Evolutionary conservation across 2,797 vertebrate genomes (phyloP).

Genomic region (Eidolon dupreanum): DNA sequence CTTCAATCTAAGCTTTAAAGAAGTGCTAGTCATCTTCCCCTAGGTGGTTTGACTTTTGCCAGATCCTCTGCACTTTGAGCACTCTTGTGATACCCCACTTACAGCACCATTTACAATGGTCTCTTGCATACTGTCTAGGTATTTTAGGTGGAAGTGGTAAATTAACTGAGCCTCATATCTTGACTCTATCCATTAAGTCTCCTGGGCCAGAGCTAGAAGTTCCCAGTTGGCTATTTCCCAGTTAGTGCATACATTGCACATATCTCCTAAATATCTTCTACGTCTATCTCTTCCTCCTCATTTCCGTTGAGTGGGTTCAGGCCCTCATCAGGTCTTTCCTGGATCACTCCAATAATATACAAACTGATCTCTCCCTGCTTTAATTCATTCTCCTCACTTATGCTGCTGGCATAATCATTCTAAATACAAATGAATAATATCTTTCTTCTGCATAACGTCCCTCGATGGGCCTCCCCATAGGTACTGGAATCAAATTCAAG

Average conservation of each 20-base stretch:
- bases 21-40: not conserved
- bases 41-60: not conserved
- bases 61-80: not conserved
- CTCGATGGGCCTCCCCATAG: not conserved
- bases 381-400: not conserved
- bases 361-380: not conserved
- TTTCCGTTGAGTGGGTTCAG: not conserved
- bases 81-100: not conserved
- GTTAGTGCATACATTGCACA: not conserved
- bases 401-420: not conserved
- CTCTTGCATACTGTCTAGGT: not conserved
- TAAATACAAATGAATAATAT: not conserved
- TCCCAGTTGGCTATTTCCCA: not conserved
- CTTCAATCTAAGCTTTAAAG: slow-evolving; percentile 10
- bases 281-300: not conserved
- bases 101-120: not conserved
- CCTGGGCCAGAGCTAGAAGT: not conserved
- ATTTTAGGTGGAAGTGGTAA: not conserved
- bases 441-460: not conserved
- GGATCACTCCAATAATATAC: not conserved
- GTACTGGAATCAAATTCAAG: not conserved
- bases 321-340: not conserved
- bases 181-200: not conserved
- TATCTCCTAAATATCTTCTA: not conserved
- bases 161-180: not conserved